phyloP scores from a whole-genome alignment of 2,888 invertebrate genomes.

The Helicoverpa assulta region DNA sequence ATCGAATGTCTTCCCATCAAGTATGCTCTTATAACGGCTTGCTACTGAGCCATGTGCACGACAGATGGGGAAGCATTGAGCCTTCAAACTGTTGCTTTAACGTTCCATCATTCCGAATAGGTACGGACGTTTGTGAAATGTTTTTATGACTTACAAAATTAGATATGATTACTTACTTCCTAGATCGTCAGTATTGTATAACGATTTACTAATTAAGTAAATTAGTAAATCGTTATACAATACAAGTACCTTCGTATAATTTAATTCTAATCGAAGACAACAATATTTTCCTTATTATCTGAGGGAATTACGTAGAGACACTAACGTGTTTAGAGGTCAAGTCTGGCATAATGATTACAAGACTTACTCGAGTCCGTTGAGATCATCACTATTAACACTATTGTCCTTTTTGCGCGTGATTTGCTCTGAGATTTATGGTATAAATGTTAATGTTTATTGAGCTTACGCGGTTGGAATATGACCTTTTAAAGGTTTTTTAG shows the following conservation, averaged over 20 bases:
- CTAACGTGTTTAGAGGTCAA: slow-evolving; percentile 58
- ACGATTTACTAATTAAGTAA: no score
- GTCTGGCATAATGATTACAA: slow-evolving; percentile 68
- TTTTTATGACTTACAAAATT: slow-evolving; percentile 23
- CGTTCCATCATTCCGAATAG: slow-evolving; percentile 38
- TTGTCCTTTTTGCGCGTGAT: slow-evolving; percentile 70
- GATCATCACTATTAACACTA: slow-evolving; percentile 76
- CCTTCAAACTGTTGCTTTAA: slow-evolving; percentile 70
- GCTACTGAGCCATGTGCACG: slow-evolving; percentile 83
- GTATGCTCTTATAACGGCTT: slow-evolving; percentile 75
- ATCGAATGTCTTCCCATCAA: slow-evolving; percentile 82
- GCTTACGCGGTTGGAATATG: slow-evolving; percentile 49
- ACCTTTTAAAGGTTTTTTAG: slow-evolving; percentile 52
- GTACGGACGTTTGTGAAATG: slow-evolving; percentile 27
- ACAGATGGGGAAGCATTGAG: slow-evolving; percentile 85
- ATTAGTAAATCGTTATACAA: slow-evolving; percentile 1
- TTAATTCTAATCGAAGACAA: slow-evolving; percentile 28
- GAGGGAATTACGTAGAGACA: slow-evolving; percentile 41
- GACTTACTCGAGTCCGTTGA: slow-evolving; percentile 67
- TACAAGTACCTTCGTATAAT: background rate
- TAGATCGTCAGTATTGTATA: background rate
- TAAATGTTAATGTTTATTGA: slow-evolving; percentile 50
- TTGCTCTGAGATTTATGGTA: slow-evolving; percentile 60
- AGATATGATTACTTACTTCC: slow-evolving; percentile 6
- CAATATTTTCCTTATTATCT: slow-evolving; percentile 48